Evolutionary conservation across 2,797 vertebrate species (phyloP), one percentile per base, ranked within the genome.

Genomic region (Anniella stebbinsi): DNA sequence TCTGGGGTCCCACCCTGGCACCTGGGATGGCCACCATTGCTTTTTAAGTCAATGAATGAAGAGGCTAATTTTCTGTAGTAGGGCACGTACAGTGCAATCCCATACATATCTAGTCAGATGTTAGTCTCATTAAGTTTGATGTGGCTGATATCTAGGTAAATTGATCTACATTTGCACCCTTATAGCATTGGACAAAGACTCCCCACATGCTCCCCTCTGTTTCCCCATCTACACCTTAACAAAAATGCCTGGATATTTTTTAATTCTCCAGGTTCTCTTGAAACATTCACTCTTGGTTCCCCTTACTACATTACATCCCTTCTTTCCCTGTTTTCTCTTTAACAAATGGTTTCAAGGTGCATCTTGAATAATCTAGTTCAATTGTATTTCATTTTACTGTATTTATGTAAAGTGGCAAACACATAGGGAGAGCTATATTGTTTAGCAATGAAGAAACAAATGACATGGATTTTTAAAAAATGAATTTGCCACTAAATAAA

Each of bases 401-500:
- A 57, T 77, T 78, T 54, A 51, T 67, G 25, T 30, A 41, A 30
- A 76, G 54, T 15, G 13, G 54, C 13, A 66, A 1, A 13, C 13
- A 23, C 41, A 36, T 36, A n/a, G 54, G 38, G 15, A 28, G 8
- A 12, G 45, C 30, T 38, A n/a, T 48, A 75, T 51, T 84, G 38
- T 75, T 48, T n/a, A n/a, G n/a, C 86, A 94, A 95, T 90, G 93
- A 94, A 94, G 86, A 86, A 87, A 80, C 77, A 75, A 91, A 94
- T 89, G 81, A 84, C 89, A 88, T 94, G 76, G n/a, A 30, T 18
- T 66, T 54, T n/a, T 2, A 36, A 69, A 73, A 54, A 82, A 77
- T 67, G 57, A 36, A 21, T 87, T 87, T 45, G 41, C 57, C 30
- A 38, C 4, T 72, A 57, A 38, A 36, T 13, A 54, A 66, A 21